Conservation (phyloP, 2,113 vertebrate genomes). For the Lycaon pictus region DNA sequence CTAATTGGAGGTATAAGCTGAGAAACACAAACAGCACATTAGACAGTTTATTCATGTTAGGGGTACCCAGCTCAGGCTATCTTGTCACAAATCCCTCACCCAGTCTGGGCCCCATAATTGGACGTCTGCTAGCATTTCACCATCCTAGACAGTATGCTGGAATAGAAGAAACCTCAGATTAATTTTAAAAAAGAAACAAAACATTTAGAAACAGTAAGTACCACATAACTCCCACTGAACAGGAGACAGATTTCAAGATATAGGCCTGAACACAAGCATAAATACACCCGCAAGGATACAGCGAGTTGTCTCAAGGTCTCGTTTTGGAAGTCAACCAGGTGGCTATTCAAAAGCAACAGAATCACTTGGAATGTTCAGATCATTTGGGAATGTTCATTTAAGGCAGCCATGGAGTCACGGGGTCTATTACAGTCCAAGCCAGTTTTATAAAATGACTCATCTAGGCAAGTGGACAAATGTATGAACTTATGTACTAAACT, state of each 20-base stretch:
- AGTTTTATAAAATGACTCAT: not conserved
- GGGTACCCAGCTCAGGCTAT: not conserved
- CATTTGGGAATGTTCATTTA: conserved; percentile 14
- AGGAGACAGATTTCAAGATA: not conserved
- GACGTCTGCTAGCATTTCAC: not conserved
- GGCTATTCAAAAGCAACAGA: conserved; percentile 6
- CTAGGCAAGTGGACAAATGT: not conserved
- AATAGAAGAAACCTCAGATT: not conserved
- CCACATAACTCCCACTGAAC: not conserved
- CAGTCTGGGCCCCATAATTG: not conserved
- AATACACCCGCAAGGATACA: not conserved
- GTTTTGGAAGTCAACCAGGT: conserved; percentile 22
- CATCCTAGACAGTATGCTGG: not conserved
- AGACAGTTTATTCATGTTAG: not conserved
- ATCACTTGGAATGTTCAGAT: not conserved
- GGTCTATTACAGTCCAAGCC: not conserved
- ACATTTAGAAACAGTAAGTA: not conserved
- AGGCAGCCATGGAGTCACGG: not conserved
- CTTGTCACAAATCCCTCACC: not conserved
- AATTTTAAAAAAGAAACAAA: not conserved
- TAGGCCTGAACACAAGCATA: not conserved
- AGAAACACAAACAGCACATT: not conserved
- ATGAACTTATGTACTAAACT: not conserved
- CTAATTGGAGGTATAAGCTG: not conserved
- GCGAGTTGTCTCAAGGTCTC: not conserved